A percentile compares a stretch with the other conserved stretches of the same genome.
Evolutionary conservation across 2,888 invertebrate species (phyloP).

Genomic region (Yponomeuta evonymella): DNA sequence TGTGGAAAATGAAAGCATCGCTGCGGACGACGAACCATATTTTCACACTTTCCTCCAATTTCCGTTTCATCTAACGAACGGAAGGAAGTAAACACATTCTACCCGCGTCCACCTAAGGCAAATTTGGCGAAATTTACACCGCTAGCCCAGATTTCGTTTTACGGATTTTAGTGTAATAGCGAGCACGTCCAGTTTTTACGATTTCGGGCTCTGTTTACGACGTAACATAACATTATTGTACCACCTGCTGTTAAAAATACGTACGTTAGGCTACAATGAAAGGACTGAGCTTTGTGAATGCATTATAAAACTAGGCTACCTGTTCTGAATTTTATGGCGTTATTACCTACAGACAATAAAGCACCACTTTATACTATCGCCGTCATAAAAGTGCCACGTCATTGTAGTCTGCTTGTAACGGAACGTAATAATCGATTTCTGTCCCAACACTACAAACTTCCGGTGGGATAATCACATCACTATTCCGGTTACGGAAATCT

Average conservation of each 20-base stretch:
- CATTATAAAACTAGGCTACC: constrained; percentile 7
- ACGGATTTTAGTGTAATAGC: not conserved
- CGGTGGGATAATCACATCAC: constrained; percentile 27
- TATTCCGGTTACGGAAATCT: constrained; percentile 24
- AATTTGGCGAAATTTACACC: constrained; percentile 3
- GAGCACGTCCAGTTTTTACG: constrained; percentile 11
- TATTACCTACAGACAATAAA: not conserved
- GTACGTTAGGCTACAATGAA: not conserved
- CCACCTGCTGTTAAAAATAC: constrained; percentile 7
- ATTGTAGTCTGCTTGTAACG: constrained; percentile 19
- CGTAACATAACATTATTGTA: constrained; percentile 1
- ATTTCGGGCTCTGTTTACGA: constrained; percentile 4
- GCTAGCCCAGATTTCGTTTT: constrained; percentile 5
- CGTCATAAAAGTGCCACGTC: not conserved
- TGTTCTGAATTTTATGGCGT: not conserved
- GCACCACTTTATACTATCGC: not conserved
- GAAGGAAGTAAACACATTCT: not conserved
- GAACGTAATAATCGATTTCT: constrained; percentile 22
- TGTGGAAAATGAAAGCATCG: too few relatives aligned
- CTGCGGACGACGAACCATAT: too few relatives aligned
- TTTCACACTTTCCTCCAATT: not conserved
- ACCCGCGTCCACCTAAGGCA: not conserved
- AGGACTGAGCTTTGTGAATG: not conserved
- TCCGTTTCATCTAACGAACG: not conserved
- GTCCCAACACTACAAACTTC: constrained; percentile 27